phyloP scores from a whole-genome alignment of 2,113 vertebrate genomes.

The Gopherus flavomarginatus region DNA sequence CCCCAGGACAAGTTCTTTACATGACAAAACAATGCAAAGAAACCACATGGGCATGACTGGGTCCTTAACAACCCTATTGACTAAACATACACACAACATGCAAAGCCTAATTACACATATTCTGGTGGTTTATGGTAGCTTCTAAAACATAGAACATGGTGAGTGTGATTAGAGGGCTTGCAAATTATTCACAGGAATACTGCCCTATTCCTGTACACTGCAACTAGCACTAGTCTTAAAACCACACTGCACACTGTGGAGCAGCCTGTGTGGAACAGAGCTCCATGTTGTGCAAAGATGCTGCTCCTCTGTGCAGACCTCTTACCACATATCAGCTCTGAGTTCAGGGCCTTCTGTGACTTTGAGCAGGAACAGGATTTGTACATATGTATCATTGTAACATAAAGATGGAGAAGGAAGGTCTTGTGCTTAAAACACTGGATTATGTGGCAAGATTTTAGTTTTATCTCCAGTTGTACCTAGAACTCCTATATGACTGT shows the following conservation, averaged over 20 bases:
- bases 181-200: neutral
- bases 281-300: neutral
- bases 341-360: neutral
- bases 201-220: neutral
- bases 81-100: neutral
- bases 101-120: neutral
- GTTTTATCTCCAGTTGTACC: neutral
- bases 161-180: neutral
- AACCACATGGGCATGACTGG: neutral
- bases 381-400: neutral
- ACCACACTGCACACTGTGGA: neutral
- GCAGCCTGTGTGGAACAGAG: neutral
- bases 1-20: neutral
- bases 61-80: neutral
- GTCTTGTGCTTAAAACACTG: neutral
- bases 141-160: neutral
- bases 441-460: neutral
- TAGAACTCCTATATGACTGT: accelerated
- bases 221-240: neutral
- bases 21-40: neutral
- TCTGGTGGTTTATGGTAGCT: neutral
- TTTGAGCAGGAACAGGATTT: neutral
- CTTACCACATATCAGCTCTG: neutral
- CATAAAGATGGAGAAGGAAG: neutral
- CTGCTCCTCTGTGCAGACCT: neutral